Conservation (phyloP, 2,888 invertebrate genomes). For the Dicyrtoma fusca region DNA sequence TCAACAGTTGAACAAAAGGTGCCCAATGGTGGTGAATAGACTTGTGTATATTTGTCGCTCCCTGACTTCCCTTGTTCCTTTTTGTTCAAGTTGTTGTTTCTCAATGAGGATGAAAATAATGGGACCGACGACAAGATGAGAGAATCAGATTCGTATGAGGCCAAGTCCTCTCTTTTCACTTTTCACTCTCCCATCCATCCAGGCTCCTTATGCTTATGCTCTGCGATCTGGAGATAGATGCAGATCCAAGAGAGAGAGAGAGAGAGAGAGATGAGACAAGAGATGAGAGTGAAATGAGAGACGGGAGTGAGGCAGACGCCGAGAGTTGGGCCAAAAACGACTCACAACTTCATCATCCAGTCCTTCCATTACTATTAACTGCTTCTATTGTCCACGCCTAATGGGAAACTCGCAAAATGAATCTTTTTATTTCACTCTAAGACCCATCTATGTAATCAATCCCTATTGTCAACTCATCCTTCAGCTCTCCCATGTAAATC, state of each 20-base stretch:
- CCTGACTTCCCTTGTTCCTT: slow-evolving; percentile 25
- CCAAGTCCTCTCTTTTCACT: slow-evolving; percentile 27
- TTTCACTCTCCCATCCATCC: too few relatives aligned
- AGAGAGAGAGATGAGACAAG: neutral
- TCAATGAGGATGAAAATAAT: slow-evolving; percentile 36
- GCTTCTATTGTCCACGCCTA: slow-evolving; percentile 30
- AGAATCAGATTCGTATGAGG: slow-evolving; percentile 28
- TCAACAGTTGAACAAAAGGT: slow-evolving; percentile 35
- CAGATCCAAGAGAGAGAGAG: too few relatives aligned
- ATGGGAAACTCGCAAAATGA: slow-evolving; percentile 37
- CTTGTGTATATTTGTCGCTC: too few relatives aligned
- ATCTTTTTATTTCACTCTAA: slow-evolving; percentile 35
- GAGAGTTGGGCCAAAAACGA: neutral
- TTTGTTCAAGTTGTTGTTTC: slow-evolving; percentile 33
- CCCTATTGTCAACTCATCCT: slow-evolving; percentile 31
- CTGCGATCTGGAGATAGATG: neutral
- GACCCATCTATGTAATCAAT: slow-evolving; percentile 35
- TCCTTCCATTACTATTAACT: slow-evolving; percentile 35
- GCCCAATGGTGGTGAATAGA: slow-evolving; percentile 25
- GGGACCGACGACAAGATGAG: slow-evolving; percentile 11
- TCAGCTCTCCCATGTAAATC: slow-evolving; percentile 15
- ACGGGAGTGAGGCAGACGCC: slow-evolving; percentile 2
- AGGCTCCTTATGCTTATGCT: too few relatives aligned
- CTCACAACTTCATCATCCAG: slow-evolving; percentile 12
- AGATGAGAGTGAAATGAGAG: neutral